Evolutionary conservation across 2,113 vertebrate genomes (phyloP).

Genomic region (Upupa epops): DNA sequence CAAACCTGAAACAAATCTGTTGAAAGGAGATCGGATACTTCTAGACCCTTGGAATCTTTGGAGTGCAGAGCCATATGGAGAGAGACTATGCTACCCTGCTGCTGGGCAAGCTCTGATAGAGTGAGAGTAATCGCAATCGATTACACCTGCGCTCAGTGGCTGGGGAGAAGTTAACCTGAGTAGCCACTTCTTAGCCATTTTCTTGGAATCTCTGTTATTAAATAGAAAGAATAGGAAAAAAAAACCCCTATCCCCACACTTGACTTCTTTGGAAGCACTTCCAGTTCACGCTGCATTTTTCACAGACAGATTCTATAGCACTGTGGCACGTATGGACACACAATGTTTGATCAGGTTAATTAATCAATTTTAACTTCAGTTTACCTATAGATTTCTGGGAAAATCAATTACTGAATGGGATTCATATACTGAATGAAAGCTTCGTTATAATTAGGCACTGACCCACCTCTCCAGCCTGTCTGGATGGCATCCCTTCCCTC

Average conservation of each 20-base stretch:
- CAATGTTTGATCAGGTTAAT: neutral
- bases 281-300: neutral
- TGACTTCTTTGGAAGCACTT: neutral
- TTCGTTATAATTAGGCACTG: neutral
- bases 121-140: neutral
- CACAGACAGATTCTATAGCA: neutral
- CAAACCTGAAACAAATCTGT: neutral
- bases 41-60: neutral
- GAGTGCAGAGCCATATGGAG: neutral
- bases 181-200: neutral
- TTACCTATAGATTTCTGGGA: neutral
- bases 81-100: neutral
- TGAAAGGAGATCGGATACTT: neutral
- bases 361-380: neutral
- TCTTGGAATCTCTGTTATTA: neutral
- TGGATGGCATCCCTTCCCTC: too few relatives aligned
- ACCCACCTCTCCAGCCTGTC: too few relatives aligned
- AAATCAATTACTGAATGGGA: neutral
- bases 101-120: neutral
- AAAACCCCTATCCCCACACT: rapidly evolving
- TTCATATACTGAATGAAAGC: neutral
- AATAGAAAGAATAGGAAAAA: neutral
- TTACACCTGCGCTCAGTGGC: neutral
- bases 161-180: neutral
- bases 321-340: neutral